phyloP scores from a whole-genome alignment of 1,140 invertebrate species.

The Neoseiulus cucumeris region DNA sequence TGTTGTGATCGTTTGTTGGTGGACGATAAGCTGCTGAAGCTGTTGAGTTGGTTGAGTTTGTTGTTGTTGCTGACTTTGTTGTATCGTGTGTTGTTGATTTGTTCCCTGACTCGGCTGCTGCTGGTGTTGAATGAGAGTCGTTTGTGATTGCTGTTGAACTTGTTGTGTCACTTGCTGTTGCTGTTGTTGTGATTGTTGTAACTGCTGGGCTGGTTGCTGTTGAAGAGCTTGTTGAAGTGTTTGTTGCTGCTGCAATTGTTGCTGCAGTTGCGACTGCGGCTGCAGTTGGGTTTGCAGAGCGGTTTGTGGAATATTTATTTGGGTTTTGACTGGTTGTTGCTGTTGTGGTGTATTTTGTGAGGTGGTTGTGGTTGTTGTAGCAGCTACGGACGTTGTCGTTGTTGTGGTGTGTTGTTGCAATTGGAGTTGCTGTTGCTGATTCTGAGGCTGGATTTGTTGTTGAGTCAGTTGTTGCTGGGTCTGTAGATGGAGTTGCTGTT shows the following conservation, averaged over 20 bases:
- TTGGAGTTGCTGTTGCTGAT: constrained; percentile 34
- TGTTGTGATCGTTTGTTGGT: not conserved
- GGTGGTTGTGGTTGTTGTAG: not conserved
- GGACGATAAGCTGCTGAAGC: not conserved
- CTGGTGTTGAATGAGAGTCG: not conserved
- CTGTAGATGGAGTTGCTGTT: constrained; percentile 39
- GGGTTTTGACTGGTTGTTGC: no score
- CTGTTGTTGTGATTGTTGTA: not conserved
- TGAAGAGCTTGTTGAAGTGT: not conserved
- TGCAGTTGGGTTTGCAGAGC: not conserved
- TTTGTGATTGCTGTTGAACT: not conserved
- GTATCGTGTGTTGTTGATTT: not conserved
- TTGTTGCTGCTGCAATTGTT: not conserved
- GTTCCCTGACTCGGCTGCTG: no score
- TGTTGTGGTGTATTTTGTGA: no score
- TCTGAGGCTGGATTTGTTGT: constrained; percentile 29
- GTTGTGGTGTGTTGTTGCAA: not conserved
- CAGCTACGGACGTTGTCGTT: not conserved
- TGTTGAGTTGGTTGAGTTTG: not conserved
- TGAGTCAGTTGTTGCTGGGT: constrained; percentile 37
- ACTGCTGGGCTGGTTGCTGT: not conserved
- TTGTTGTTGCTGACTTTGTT: not conserved
- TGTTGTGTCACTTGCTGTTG: not conserved
- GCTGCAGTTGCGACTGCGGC: not conserved
- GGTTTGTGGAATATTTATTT: no score